A percentile compares a stretch with the other conserved stretches of the same genome.
phyloP scores from a whole-genome alignment of 2,113 vertebrate species.

The Maccullochella peelii region DNA sequence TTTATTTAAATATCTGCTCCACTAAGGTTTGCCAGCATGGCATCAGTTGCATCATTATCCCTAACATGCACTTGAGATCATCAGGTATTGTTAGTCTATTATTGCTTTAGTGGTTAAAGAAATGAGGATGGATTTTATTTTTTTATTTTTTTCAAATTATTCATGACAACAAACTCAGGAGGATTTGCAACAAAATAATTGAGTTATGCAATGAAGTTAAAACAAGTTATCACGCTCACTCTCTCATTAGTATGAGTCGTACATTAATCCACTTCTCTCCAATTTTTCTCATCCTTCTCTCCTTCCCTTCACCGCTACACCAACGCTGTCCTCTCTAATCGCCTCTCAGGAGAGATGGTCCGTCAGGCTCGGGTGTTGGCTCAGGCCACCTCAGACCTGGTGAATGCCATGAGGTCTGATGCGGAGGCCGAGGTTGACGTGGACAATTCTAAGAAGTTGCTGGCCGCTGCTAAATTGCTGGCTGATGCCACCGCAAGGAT shows the following conservation, averaged over 20 bases:
- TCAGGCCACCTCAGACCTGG: conserved; percentile 96
- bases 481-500: conserved; percentile 98
- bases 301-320: not conserved
- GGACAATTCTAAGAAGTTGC: conserved; percentile 97
- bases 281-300: not conserved
- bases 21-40: not conserved
- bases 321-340: not conserved
- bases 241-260: conserved; percentile 4
- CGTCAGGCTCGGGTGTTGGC: conserved; percentile 95
- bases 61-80: not conserved
- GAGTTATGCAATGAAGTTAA: not conserved
- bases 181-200: not conserved
- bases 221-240: not conserved
- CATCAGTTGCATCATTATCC: not conserved
- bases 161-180: not conserved
- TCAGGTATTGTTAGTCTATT: not conserved
- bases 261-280: not conserved
- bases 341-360: conserved; percentile 93
- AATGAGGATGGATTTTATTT: not conserved
- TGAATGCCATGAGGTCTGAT: conserved; percentile 97
- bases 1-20: conserved; percentile 11
- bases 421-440: conserved; percentile 96
- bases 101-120: not conserved
- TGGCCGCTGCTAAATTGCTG: conserved; percentile 95
- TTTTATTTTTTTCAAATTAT: not conserved